Evolutionary conservation across 2,888 invertebrate genomes (phyloP).

Genomic region (Drosophila subsilvestris): DNA sequence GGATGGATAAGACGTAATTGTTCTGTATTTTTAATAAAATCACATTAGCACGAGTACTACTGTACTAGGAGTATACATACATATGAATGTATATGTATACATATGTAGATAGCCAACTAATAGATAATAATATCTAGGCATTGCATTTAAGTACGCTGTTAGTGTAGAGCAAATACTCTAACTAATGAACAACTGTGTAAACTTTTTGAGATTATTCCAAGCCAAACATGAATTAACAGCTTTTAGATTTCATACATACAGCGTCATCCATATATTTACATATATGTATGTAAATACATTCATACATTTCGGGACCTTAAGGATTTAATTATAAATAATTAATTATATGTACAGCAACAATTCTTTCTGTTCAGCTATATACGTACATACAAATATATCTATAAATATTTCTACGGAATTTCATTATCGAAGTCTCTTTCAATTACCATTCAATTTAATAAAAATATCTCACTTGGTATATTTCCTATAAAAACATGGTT

Average conservation of each 20-base stretch:
- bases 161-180: neutral
- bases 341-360: no score
- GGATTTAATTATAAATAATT: no score
- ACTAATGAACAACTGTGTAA: slow-evolving; percentile 16
- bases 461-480: slow-evolving; percentile 23
- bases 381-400: neutral
- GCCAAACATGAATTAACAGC: neutral
- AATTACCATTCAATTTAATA: slow-evolving; percentile 18
- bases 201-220: neutral
- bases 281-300: no score
- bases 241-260: neutral
- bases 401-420: no score
- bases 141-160: neutral
- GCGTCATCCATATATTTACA: neutral
- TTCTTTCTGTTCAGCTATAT: neutral
- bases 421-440: slow-evolving; percentile 11
- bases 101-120: neutral
- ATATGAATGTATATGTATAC: neutral
- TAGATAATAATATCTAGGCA: neutral
- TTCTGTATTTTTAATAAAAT: no score
- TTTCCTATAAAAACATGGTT: slow-evolving; percentile 1
- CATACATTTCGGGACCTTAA: no score
- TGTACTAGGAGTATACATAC: no score
- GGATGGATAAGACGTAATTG: no score
- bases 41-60: no score